Base-by-base conservation (phyloP, 2,113 vertebrate genomes). In the Catharus fuscescens region DNA sequence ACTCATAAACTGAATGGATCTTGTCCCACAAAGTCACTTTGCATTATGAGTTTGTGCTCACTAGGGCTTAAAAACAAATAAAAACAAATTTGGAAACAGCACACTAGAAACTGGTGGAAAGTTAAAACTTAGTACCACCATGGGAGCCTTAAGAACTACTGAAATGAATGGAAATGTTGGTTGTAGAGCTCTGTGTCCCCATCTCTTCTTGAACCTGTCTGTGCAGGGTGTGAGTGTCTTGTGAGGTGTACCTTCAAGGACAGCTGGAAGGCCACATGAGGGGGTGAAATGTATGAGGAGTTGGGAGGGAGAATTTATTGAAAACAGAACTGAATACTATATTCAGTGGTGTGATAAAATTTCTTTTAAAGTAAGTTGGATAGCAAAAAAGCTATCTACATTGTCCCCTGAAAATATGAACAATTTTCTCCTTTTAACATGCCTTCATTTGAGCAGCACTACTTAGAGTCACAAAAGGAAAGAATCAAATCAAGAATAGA, bases 81-180 rank as follows among this genome's bases (percentile, higher is more conserved):
- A 95, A 96, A 95, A 92, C 54, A 82, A 61, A 88, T 94, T 56
- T 91, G 38, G 61, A 84, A 91, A 92, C 57, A 62, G 20, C 18
- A 9, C 25, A 59, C 19, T 38, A 82, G 85, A 82, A 96, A 94
- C 18, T 65, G 50, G 67, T 77, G 29, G 61, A 73, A 95, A 95
- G 94, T 89, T 87, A 85, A 90, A 95, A 92, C 32, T 54, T 80
- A 81, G 7, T 56, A 47, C 82, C 47, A 67, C n/a, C 47, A 21
- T 40, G 83, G 73, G 70, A 95, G 65, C 52, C 52, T 80, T 95
- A 89, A 95, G 36, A 93, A 54, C 24, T 31, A n/a, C 24, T 87
- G 65, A 94, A 86, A 87, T 71, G 20, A 78, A 92, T 65, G 31
- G 16, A 69, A 93, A 54, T 67, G 12, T 40, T 65, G 60, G 13